These are phyloP conservation scores for Myotis vivesi DNA, from an alignment of 2,797 vertebrate genomes.

Conservation along the genomic window DNA sequence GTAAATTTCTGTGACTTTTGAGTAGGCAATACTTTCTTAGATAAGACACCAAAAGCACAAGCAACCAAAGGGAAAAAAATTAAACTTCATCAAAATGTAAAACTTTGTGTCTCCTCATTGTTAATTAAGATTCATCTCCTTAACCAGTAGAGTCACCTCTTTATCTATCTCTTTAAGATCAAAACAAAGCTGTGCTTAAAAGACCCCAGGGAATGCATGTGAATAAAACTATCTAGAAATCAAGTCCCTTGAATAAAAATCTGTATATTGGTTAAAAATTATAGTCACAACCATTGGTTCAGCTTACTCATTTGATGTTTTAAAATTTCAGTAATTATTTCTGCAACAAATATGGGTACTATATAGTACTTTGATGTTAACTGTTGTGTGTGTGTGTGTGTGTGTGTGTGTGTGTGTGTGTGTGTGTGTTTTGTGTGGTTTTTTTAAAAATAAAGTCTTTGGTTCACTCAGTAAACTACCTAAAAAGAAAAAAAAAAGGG, in stretches of 20 bases:
- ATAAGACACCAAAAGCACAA: background rate
- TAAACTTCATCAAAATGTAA: background rate
- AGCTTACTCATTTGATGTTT: background rate
- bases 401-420: too few relatives aligned
- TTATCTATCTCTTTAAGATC: background rate
- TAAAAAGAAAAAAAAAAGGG: background rate
- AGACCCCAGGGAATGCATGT: background rate
- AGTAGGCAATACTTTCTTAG: background rate
- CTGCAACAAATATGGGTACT: slow-evolving; percentile 7
- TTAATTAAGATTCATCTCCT: background rate
- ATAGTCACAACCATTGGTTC: background rate
- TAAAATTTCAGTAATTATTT: background rate
- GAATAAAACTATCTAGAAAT: background rate
- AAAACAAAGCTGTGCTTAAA: background rate
- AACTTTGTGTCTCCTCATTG: background rate
- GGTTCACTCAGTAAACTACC: background rate
- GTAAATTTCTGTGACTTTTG: background rate
- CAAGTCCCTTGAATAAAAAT: background rate
- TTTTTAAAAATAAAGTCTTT: slow-evolving; percentile 26
- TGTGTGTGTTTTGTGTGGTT: too few relatives aligned
- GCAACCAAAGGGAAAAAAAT: background rate
- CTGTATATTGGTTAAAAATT: background rate
- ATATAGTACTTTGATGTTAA: background rate
- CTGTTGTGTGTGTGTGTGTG: too few relatives aligned
- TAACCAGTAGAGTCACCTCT: background rate